Conservation (phyloP, 2,797 vertebrate genomes). For the Helicolenus hilgendorfi region DNA sequence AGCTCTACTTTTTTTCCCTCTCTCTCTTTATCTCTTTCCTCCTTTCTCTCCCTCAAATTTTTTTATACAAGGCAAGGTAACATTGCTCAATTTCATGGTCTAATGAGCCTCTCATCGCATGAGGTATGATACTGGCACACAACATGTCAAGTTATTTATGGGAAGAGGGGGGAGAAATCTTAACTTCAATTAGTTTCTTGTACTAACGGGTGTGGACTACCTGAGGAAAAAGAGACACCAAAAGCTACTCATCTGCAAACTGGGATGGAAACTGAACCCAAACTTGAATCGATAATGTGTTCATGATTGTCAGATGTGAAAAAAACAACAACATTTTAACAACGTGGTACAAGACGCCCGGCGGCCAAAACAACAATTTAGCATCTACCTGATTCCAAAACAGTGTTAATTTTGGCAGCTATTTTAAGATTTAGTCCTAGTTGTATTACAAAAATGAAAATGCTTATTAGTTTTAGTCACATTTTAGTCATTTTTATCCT, state of each 20-base stretch:
- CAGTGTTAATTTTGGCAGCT: rapidly evolving
- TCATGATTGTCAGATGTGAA: background rate
- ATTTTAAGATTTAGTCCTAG: background rate
- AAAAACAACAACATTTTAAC: background rate
- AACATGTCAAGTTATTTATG: constrained; percentile 69
- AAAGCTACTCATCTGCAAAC: background rate
- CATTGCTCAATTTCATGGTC: constrained; percentile 85
- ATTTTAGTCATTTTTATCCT: background rate
- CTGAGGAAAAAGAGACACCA: background rate
- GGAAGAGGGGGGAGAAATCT: background rate
- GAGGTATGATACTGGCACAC: constrained; percentile 67
- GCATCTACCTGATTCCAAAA: background rate
- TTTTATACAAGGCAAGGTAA: constrained; percentile 56
- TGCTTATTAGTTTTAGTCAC: background rate
- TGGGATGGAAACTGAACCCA: background rate
- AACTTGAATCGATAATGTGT: background rate
- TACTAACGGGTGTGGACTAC: constrained; percentile 35
- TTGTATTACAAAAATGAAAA: no score
- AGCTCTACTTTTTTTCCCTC: background rate
- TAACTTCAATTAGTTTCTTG: constrained; percentile 71
- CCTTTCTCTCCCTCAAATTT: background rate
- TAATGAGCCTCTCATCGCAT: constrained; percentile 67
- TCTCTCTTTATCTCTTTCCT: background rate
- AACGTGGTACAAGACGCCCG: background rate
- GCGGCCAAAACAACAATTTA: background rate